Base-by-base conservation (phyloP, 2,113 vertebrate genomes). In the Paralichthys olivaceus region DNA sequence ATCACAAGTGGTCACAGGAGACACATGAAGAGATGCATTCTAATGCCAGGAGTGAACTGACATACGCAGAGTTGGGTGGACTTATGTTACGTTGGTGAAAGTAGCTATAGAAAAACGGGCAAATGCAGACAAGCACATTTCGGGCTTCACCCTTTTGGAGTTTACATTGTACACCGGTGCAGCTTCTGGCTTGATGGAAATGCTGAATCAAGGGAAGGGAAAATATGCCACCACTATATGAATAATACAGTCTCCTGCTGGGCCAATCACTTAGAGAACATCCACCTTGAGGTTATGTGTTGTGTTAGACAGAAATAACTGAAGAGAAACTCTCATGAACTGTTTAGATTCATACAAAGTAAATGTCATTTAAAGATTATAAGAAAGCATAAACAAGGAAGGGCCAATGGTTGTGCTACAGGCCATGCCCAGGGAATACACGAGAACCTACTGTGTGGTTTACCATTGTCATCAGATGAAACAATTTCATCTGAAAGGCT, bases 181-280 rank as follows among this genome's bases (percentile, higher is more conserved):
- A 22, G 20, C 20, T 53, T 53, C 49, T 9, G 7, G 49, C 20
- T n/a, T 20, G 19, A 17, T 67, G 53, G 68, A 83, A 78, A 78
- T 61, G 51, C 71, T 72, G 70, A 77, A 76, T 87, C 64, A 83
- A 83, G 40, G 37, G 29, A 55, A 75, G 22, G 49, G 67, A 84
- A 82, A 82, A 68, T 28, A n/a, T 79, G 65, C 70, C 45, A 37
- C 58, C 29, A 43, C 28, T 74, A 11, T 26, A 34, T 77, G 71
- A 70, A 78, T 70, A 65, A 79, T 79, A 49, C 45, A 68, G 60
- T 32, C 40, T 19, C 76, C 61, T 62, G 73, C 67, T 78, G 63
- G 58, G 66, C 61, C 77, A 84, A 61, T 87, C 74, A 75, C 51
- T 64, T 40, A 71, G 32, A 61, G 19, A 49, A 61, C 43, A 65